Evolutionary conservation across 2,888 invertebrate species (phyloP).

Genomic region (Geophilus truncorum): DNA sequence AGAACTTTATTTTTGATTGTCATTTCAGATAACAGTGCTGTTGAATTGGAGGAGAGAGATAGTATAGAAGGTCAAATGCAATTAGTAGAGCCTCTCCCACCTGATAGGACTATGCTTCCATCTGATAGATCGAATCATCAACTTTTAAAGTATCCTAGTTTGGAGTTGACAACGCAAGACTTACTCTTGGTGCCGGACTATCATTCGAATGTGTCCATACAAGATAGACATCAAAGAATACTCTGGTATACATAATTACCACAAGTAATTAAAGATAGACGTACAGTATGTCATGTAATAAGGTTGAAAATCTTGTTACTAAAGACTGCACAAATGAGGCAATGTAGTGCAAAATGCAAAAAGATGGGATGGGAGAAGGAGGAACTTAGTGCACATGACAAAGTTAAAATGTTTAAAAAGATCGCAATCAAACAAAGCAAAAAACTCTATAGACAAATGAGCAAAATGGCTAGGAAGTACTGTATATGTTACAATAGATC

Average conservation of each 20-base stretch:
- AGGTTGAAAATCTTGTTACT: too few relatives aligned
- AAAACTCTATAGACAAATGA: too few relatives aligned
- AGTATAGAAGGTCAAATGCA: slow-evolving; percentile 35
- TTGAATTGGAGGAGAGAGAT: slow-evolving; percentile 33
- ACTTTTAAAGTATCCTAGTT: slow-evolving; percentile 32
- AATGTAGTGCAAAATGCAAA: too few relatives aligned
- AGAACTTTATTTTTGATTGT: not conserved
- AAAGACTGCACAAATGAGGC: too few relatives aligned
- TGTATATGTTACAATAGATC: too few relatives aligned
- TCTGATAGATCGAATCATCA: slow-evolving; percentile 33
- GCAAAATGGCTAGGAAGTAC: too few relatives aligned
- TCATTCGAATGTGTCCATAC: slow-evolving; percentile 3
- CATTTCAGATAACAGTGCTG: slow-evolving; percentile 33
- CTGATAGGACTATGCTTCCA: slow-evolving; percentile 28
- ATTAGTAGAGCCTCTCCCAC: slow-evolving; percentile 32
- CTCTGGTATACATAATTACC: slow-evolving; percentile 30
- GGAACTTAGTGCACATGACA: too few relatives aligned
- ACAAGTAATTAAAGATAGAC: too few relatives aligned
- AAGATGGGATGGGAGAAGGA: too few relatives aligned
- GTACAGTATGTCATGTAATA: too few relatives aligned
- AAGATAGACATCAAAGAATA: slow-evolving; percentile 18
- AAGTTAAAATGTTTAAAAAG: too few relatives aligned
- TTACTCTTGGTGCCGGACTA: not conserved
- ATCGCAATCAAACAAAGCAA: too few relatives aligned
- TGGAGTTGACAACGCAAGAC: slow-evolving; percentile 28